A percentile compares a stretch with the other conserved stretches of the same genome.
phyloP scores from a whole-genome alignment of 1,140 invertebrate species.

The Vollenhovia emeryi region DNA sequence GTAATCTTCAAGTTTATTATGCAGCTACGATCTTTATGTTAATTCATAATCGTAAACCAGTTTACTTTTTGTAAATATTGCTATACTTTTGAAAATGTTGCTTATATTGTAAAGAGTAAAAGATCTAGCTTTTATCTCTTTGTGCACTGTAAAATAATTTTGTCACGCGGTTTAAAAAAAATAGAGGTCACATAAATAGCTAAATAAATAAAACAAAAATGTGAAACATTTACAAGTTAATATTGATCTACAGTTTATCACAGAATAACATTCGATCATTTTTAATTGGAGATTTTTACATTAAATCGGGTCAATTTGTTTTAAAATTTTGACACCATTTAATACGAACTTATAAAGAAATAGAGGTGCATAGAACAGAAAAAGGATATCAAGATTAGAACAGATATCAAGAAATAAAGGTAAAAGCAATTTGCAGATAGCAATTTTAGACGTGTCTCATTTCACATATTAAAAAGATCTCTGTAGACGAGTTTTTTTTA shows the following conservation, averaged over 20 bases:
- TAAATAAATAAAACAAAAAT: neutral
- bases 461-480: neutral
- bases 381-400: too few species aligned
- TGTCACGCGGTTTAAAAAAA: neutral
- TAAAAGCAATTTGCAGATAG: neutral
- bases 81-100: neutral
- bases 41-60: neutral
- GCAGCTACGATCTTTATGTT: neutral
- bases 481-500: neutral
- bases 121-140: neutral
- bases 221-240: neutral
- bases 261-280: too few species aligned
- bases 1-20: neutral
- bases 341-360: too few species aligned
- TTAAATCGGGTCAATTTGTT: too few species aligned
- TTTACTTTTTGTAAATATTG: neutral
- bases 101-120: neutral
- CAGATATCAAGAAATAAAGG: too few species aligned
- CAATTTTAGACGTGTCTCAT: neutral
- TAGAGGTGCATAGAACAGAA: too few species aligned
- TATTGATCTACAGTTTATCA: too few species aligned
- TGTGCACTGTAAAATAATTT: neutral
- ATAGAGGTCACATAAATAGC: neutral
- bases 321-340: too few species aligned
- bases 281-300: too few species aligned